Evolutionary conservation across 2,113 vertebrate species (phyloP).

Genomic region (Python bivittatus): DNA sequence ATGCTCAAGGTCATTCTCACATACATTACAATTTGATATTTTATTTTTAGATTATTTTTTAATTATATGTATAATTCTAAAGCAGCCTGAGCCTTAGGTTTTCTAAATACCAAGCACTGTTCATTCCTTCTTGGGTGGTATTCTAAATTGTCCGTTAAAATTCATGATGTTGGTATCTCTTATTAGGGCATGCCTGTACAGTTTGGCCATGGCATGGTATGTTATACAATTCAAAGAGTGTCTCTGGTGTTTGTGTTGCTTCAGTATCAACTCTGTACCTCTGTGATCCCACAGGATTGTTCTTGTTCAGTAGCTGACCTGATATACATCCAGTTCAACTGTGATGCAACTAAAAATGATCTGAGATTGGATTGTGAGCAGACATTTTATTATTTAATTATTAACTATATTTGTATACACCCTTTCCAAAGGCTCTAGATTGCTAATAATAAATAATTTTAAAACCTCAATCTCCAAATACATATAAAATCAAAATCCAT

Average conservation of each 20-base stretch:
- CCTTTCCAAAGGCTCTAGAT: too few species aligned
- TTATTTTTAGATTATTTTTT: background rate
- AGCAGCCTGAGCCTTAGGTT: background rate
- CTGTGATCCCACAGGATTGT: background rate
- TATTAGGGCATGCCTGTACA: background rate
- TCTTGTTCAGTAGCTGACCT: background rate
- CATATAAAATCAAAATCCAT: too few species aligned
- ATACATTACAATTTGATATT: too few species aligned
- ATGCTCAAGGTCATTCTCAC: too few species aligned
- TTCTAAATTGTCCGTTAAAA: background rate
- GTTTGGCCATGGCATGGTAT: background rate
- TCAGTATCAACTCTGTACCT: conserved; percentile 29
- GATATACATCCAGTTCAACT: background rate
- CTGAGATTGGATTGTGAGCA: background rate
- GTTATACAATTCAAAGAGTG: background rate
- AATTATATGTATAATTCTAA: background rate
- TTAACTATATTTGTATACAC: background rate
- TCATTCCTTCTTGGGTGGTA: background rate
- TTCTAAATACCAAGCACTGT: background rate
- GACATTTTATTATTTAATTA: too few species aligned
- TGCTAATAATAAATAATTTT: too few species aligned
- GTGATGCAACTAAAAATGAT: background rate
- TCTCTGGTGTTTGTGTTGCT: background rate
- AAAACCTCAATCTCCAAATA: too few species aligned
- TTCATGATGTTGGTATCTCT: background rate